Base-by-base conservation (phyloP, 2,888 invertebrate species). In the Rhingia campestris region DNA sequence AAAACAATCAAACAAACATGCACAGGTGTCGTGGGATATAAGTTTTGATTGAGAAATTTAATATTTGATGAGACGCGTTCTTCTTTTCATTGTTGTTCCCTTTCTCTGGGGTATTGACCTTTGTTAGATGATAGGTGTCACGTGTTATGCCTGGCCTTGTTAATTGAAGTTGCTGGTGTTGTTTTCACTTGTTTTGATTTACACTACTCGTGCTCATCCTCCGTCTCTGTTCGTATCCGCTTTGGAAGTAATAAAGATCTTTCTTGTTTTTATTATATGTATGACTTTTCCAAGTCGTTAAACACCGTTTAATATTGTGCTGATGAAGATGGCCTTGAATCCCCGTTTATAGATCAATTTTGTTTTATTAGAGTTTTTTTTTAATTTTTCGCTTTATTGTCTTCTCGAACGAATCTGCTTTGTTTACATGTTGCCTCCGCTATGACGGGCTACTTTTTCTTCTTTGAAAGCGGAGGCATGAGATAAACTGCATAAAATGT, bases 1-100 rank as follows among this genome's bases (percentile, higher is more conserved):
- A 81, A 81, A 81, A 64, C 10, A 61, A 61, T 12, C 45, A 59
- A 43, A 56, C 37, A 10, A 47, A 3, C n/a, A 12, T 51, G 41
- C 61, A 43, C 33, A 73, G 56, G 63, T 74, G 49, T 61, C 54
- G 30, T 33, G 72, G 72, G 61, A 53, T n/a, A 30, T 12, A 37
- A 39, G 10, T 63, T 72, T 53, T 61, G 63, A 63, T 63, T 63
- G 63, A 32, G 30, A 39, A 63, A 49, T 49, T 63, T 49, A 37
- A 61, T 47, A 61, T 10, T 43, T 32, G 22, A 37, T 39, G n/a
- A 43, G 14, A 70, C 9, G 1, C 12, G n/a, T 30, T 63, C 7
- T 10, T 43, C n/a, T 6, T 63, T 61, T 43, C 10, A n/a, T n/a
- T 39, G n/a, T 64, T 51, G 0, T 39, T 30, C 32, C 12, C 30